Base-by-base conservation (phyloP, 1,140 invertebrate genomes). In the Brachionus sp. region DNA sequence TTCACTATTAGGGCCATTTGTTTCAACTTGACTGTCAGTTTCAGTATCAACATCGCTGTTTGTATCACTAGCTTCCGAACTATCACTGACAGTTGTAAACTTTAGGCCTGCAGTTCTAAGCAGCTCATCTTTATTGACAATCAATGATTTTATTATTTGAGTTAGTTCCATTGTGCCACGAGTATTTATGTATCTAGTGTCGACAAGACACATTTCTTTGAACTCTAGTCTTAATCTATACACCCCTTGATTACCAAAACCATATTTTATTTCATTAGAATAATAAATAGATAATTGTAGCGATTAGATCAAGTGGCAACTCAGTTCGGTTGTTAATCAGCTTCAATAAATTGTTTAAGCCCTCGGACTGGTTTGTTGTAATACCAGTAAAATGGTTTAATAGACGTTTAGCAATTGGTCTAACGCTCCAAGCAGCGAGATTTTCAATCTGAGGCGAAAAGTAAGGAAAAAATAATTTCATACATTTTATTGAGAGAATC, bases 311-410 rank as follows among this genome's bases (percentile, higher is more conserved):
- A 62, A 62, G 53, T 62, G 16, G 53, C 53, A 62, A 62, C 53
- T 62, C 16, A 16, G 53, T 62, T 62, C 6, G 53, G 53, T 62
- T 62, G 53, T 62, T 25, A 23, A 62, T 62, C 53, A 62, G 53
- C 53, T 62, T 62, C 19, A 62, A 62, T 62, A 62, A 62, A 62
- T 62, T 62, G 53, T 62, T 62, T 16, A 62, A 23, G n/a, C 53
- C 53, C 53, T 62, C 53, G 53, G 53, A 62, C 53, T 62, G 16
- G 53, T 62, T 62, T 23, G 53, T 62, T 16, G 53, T 25, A 25
- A 62, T 62, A 23, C 53, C 53, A 62, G 53, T 62, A 62, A 62
- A 62, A 25, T 62, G 53, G 53, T 62, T 62, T n/a, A 62, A 62
- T 62, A 62, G 23, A 23, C 53, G 53, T 62, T 23, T 62, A 62